Base-by-base conservation (phyloP, 2,888 invertebrate species). In the Phengaris arion region DNA sequence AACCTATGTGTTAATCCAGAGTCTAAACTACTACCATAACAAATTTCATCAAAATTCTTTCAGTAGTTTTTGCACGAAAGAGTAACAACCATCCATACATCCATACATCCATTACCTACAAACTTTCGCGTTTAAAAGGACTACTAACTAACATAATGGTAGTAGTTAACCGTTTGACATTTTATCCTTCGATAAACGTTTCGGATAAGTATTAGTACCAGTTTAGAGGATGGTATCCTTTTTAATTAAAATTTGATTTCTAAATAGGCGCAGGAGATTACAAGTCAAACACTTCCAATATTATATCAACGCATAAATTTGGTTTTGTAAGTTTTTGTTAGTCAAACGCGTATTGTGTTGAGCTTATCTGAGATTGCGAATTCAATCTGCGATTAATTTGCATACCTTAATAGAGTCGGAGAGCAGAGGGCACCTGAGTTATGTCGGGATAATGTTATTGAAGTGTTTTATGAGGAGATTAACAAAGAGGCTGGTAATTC, bases 391-490 rank as follows among this genome's bases (percentile, higher is more conserved):
- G 6, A 64, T 64, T 69, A 69, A 69, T 69, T 69, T 69, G 69
- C 69, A 69, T 69, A 48, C 46, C 69, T n/a, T 64, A 64, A 64
- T 64, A 64, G 64, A 64, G 64, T 64, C 64, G 12, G 10, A 35
- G 69, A 48, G 69, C 69, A 69, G n/a, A 69, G 69, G 69, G 69
- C 69, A 69, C n/a, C 69, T 68, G 59, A 59, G 9, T 59, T 59
- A 15, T 64, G 35, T 48, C 69, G 45, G 2, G 48, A 69, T 69
- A 48, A 69, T 69, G 69, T 69, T 69, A 48, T 69, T 69, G n/a
- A 69, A 48, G 48, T 69, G 48, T 69, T 69, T 69, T 69, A 69
- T 48, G 69, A 46, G 69, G 15, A 45, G 48, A 0, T 6, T 45
- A 48, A 69, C 69, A 69, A 69, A 48, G 12, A 68, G 13, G 45